These are phyloP conservation scores for Pangasius macronema DNA, from an alignment of 2,797 vertebrate species.

Conservation along the genomic window DNA sequence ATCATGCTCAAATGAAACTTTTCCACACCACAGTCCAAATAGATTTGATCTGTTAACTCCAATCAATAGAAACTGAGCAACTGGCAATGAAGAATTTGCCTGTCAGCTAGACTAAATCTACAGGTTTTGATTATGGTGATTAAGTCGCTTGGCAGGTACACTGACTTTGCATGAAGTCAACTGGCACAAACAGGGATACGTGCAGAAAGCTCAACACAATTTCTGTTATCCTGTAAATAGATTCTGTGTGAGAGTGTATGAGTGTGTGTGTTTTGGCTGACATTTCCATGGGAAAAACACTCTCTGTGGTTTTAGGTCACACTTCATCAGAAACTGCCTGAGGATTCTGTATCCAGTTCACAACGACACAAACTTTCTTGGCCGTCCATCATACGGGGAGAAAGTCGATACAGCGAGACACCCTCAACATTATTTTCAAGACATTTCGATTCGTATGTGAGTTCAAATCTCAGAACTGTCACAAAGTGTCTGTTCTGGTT, in stretches of 20 bases:
- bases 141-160: background rate
- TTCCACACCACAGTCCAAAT: background rate
- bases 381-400: background rate
- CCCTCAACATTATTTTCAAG: background rate
- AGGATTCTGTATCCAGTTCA: conserved; percentile 12
- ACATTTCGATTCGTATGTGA: background rate
- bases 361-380: background rate
- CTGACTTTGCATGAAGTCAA: conserved; percentile 25
- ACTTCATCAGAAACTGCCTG: conserved; percentile 38
- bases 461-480: background rate
- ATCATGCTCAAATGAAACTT: background rate
- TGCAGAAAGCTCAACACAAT: conserved; percentile 1
- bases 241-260: conserved; percentile 24
- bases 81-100: background rate
- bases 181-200: conserved; percentile 26
- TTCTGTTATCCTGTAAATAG: conserved; percentile 32
- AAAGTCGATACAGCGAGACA: background rate
- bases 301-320: conserved; percentile 8
- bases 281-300: conserved; percentile 35
- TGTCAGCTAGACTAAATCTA: background rate
- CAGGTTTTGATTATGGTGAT: conserved; percentile 12
- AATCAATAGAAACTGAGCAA: conserved; percentile 2
- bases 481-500: background rate
- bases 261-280: conserved; percentile 28
- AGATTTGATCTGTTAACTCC: background rate